phyloP scores from a whole-genome alignment of 2,797 vertebrate species.

The Rhadinocentrus ornatus region DNA sequence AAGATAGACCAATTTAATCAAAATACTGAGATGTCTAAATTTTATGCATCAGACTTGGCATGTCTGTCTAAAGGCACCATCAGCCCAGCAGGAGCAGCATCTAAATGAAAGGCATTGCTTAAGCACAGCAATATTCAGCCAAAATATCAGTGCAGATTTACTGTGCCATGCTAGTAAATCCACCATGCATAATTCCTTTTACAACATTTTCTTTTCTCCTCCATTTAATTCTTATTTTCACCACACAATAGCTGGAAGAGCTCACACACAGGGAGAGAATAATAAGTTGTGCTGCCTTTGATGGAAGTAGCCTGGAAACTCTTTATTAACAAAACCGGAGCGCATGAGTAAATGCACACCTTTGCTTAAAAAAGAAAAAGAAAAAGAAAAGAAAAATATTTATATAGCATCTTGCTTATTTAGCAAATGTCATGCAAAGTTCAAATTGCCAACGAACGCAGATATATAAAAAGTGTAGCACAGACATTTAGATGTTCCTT shows the following conservation, averaged over 20 bases:
- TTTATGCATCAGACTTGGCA: not conserved
- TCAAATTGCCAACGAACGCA: not conserved
- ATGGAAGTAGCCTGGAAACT: slow-evolving; percentile 14
- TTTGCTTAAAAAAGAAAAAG: not conserved
- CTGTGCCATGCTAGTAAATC: slow-evolving; percentile 1
- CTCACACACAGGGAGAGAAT: slow-evolving; percentile 7
- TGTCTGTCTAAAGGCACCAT: slow-evolving; percentile 17
- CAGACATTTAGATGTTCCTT: not conserved
- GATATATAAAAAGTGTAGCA: not conserved
- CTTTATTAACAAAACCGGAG: slow-evolving; percentile 17
- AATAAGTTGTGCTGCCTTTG: slow-evolving; percentile 11
- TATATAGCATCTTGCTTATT: not conserved
- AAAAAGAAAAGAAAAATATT: not conserved
- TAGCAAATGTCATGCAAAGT: slow-evolving; percentile 10
- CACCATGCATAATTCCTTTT: not conserved
- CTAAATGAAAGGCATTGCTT: slow-evolving; percentile 5
- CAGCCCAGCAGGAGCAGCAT: not conserved
- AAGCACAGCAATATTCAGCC: not conserved
- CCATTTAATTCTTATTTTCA: slow-evolving; percentile 2
- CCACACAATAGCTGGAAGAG: not conserved
- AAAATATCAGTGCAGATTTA: slow-evolving; percentile 8
- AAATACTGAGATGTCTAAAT: slow-evolving; percentile 33
- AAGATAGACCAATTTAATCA: slow-evolving; percentile 27
- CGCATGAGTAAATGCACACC: slow-evolving; percentile 6
- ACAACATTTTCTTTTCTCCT: not conserved